Base-by-base conservation (phyloP, 2,113 vertebrate species). In the Girardinichthys multiradiatus region DNA sequence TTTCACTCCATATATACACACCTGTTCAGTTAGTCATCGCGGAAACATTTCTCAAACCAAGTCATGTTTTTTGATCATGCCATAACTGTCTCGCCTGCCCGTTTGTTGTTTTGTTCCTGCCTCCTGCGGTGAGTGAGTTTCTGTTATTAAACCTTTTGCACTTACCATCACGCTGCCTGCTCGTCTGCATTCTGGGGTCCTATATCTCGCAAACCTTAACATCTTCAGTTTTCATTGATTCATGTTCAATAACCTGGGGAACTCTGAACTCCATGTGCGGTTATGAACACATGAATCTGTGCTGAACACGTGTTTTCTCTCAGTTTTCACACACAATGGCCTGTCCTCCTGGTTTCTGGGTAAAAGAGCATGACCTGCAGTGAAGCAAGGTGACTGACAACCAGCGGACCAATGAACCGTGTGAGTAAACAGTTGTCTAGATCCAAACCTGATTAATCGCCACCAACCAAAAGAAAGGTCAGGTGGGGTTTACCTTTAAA, bases 331-430 rank as follows among this genome's bases (percentile, higher is more conserved):
- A 72, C 15, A n/a, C 12, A 3, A 19, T 2, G 2, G 79, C 28
- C 26, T 68, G 57, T 68, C 68, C 74, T 74, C 9, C 26, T 54
- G 54, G 31, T 90, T 87, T 89, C 83, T 90, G 80, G 87, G 90
- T 84, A 57, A 91, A 83, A 92, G 89, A 8, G 64, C n/a, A 0
- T 66, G 64, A 74, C 76, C 81, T 15, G 51, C n/a, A 61, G 73
- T 42, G 65, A 54, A 35, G 72, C 37, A 57, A 6, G 76, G 72
- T 80, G 78, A 80, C 0, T 1, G 74, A 61, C 67, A 29, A 70
- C 51, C 73, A 64, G 37, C 7, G 15, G 45, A 15, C 39, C 58
- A 81, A 3, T 48, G 67, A 87, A 65, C 45, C 48, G 26, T 13
- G 6, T 63, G 78, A 70, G 57, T 29, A 70, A 79, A 88, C 54